Base-by-base conservation (phyloP, 2,888 invertebrate genomes). In the Piscicola geometra region DNA sequence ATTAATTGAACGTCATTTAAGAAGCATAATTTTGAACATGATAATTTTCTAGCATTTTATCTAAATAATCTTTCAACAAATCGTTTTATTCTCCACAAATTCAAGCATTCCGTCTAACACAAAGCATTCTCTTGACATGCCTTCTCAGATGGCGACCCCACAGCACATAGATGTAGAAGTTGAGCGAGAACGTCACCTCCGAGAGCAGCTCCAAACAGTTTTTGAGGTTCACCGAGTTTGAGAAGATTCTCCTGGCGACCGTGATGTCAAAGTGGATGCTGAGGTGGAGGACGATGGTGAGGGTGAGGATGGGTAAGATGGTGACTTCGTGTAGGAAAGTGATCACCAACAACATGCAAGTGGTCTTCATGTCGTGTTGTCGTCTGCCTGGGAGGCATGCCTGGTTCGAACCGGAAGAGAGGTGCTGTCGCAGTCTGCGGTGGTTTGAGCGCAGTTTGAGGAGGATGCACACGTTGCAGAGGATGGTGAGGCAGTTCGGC, bases 161-260 rank as follows among this genome's bases (percentile, higher is more conserved):
- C 36, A 83, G 75, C 15, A 83, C 81, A 76, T 83, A 83, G 33
- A 83, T 82, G 76, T 81, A 83, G 78, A 83, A 83, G 73, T 83
- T 83, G 0, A 77, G 77, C 5, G 79, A 81, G 75, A 82, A 83
- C 76, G 82, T 83, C 0, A 82, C 60, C 28, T 81, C 79, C 0
- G 82, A 81, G n/a, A 82, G 33, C 0, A 81, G 78, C 33, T 80
- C 80, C 30, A 81, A 77, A 3, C 82, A 30, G 18, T 81, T 78
- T 1, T 77, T 60, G 52, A 80, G 78, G 36, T 82, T 81, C 47
- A 74, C 77, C 9, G 81, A 64, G 2, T 77, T 70, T 9, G 75
- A n/a, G 36, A 78, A 78, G 9, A 81, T 67, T 35, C 50, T 32
- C 28, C 52, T 56, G 47, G 80, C 79, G 0, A 78, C 76, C 25